Evolutionary conservation across 2,113 vertebrate species (phyloP).

Genomic region (Nothocercus nigrocapillus): DNA sequence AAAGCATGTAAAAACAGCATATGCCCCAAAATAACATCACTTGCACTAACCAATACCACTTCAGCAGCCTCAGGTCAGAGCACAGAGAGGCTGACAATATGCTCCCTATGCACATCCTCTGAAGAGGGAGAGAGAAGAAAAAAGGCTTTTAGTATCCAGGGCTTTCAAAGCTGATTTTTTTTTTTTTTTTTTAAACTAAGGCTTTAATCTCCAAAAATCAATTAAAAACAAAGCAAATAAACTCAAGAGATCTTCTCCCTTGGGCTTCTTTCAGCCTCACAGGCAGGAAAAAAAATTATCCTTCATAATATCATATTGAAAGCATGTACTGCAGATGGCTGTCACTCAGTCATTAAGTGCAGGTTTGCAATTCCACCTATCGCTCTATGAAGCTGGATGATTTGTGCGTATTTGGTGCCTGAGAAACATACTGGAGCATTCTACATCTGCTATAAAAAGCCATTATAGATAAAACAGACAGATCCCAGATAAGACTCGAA

Average conservation of each 20-base stretch:
- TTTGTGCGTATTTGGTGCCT: neutral
- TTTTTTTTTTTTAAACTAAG: neutral
- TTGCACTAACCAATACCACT: neutral
- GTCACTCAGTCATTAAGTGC: conserved; percentile 33
- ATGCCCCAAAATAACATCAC: neutral
- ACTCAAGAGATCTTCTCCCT: conserved; percentile 28
- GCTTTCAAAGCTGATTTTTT: conserved; percentile 40
- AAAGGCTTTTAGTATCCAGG: neutral
- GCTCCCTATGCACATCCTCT: neutral
- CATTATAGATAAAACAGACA: conserved; percentile 51
- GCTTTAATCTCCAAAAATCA: conserved; percentile 72
- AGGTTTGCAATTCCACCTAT: conserved; percentile 13
- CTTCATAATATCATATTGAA: conserved; percentile 28
- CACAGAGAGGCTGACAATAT: neutral
- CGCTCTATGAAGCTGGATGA: neutral
- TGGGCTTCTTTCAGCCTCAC: conserved; percentile 30
- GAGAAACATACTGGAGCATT: neutral
- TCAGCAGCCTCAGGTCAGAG: neutral
- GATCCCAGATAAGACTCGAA: conserved; percentile 4
- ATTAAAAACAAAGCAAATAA: conserved; percentile 66
- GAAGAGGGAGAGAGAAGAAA: neutral
- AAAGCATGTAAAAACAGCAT: neutral
- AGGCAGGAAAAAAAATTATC: conserved; percentile 51
- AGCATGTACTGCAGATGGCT: conserved; percentile 18
- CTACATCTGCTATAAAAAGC: conserved; percentile 37